phyloP scores from a whole-genome alignment of 2,113 vertebrate species.

The Microcebus griseorufus region DNA sequence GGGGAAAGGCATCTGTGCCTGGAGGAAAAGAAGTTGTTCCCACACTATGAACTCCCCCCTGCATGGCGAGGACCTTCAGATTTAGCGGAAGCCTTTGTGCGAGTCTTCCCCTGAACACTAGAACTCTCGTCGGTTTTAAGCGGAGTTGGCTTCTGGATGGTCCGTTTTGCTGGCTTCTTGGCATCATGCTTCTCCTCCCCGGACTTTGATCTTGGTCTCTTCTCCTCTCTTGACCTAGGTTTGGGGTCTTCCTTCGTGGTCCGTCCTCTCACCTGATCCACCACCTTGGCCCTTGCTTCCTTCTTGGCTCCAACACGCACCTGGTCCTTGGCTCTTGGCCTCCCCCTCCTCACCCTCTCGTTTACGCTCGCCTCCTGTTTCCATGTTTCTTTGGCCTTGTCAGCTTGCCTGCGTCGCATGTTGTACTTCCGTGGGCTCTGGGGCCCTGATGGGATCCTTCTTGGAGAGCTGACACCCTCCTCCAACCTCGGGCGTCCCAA shows the following conservation, averaged over 20 bases:
- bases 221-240: neutral
- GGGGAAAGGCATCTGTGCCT: neutral
- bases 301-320: neutral
- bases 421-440: neutral
- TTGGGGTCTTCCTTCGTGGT: neutral
- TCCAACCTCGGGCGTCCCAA: rapidly evolving
- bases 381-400: neutral
- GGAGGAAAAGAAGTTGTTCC: neutral
- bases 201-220: neutral
- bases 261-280: neutral
- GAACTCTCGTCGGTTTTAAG: neutral
- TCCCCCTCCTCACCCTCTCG: rapidly evolving
- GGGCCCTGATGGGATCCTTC: neutral
- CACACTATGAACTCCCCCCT: rapidly evolving
- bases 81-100: neutral
- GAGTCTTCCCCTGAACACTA: neutral
- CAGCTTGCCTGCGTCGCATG: neutral
- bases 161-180: neutral
- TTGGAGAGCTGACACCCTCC: rapidly evolving
- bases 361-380: neutral
- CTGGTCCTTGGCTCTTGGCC: neutral
- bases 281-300: neutral
- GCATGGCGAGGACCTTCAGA: neutral
- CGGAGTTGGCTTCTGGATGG: neutral
- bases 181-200: neutral